Evolutionary conservation across 2,888 invertebrate species (phyloP).

Genomic region (Ptilodon capucinus): DNA sequence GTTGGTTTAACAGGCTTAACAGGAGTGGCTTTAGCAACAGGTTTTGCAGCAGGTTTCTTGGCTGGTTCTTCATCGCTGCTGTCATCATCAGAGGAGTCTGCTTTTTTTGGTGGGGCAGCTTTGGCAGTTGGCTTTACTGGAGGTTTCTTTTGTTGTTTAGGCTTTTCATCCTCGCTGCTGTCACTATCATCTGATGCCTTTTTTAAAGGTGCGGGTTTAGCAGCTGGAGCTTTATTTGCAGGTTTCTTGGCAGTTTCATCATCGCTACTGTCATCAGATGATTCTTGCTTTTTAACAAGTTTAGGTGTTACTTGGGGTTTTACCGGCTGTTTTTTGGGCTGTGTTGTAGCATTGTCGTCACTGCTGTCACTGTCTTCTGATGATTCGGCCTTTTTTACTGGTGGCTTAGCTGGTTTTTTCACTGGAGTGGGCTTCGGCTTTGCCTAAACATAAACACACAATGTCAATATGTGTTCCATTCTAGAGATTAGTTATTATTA

Average conservation of each 20-base stretch:
- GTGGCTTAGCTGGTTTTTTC: conserved; percentile 15
- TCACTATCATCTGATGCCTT: conserved; percentile 47
- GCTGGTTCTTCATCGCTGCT: conserved; percentile 61
- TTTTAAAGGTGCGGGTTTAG: conserved; percentile 27
- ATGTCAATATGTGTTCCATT: not conserved
- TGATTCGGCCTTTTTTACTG: conserved; percentile 33
- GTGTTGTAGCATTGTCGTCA: conserved; percentile 22
- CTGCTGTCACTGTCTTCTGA: conserved; percentile 53
- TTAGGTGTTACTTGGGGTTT: conserved; percentile 40
- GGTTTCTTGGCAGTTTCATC: conserved; percentile 24
- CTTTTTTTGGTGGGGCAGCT: conserved; percentile 45
- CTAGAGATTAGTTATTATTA: not conserved
- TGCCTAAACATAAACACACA: conserved; percentile 10
- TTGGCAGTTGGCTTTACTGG: conserved; percentile 32
- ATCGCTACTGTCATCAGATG: conserved; percentile 52
- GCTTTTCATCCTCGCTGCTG: conserved; percentile 43
- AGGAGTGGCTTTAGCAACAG: conserved; percentile 27
- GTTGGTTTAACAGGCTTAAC: conserved; percentile 25
- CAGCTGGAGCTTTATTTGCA: conserved; percentile 22
- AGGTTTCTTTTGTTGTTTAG: conserved; percentile 18
- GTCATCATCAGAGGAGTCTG: conserved; percentile 62
- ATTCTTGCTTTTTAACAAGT: conserved; percentile 32
- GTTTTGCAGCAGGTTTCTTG: conserved; percentile 30
- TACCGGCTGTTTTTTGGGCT: conserved; percentile 36
- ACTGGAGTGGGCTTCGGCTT: conserved; percentile 23